Evolutionary conservation across 2,888 invertebrate species (phyloP), one percentile per base, ranked within the genome.

Genomic region (Aporophyla nigra): DNA sequence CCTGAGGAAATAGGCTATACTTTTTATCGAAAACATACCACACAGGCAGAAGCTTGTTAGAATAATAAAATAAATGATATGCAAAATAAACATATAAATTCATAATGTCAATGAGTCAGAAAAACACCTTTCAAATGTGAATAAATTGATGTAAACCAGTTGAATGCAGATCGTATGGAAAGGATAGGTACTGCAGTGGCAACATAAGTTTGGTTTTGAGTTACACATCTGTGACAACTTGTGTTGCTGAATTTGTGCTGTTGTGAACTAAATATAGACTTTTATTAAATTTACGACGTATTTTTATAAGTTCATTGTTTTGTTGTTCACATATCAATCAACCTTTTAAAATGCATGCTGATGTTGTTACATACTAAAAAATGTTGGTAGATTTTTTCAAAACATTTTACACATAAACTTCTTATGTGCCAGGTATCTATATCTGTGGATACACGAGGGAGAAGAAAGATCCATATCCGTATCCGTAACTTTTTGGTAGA

Each of bases 221-320:
- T 78, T 67, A 75, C 82, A 56, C 24, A 14, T 62, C 61, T 75
- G 61, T 61, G 9, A 27, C n/a, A 56, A 63, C 12, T 24, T 56
- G 54, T 62, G 16, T 49, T 5, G 27, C 12, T 54, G 40, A 33
- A 33, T 27, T 27, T 49, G n/a, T 62, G 33, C 46, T 46, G 14
- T 33, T 66, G 33, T 58, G 24, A 19, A 19, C 24, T 24, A 40
- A 49, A 40, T 71, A 40, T 49, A 40, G 19, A 71, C 33, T 33
- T 7, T 69, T 46, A 12, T 21, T 70, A 19, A 49, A 19, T 71
- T 1, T n/a, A n/a, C n/a, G 27, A 16, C 7, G 7, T 49, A 7
- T 43, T 7, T 27, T n/a, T 27, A 43, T 43, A 51, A 40, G 21
- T 40, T 51, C 40, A 71, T 24, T 40, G 19, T 72, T 51, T 40